Percentiles rank a stretch among this genome's conserved stretches.
Evolutionary conservation across 2,888 invertebrate species (phyloP).

Genomic region (Xestobium rufovillosum): DNA sequence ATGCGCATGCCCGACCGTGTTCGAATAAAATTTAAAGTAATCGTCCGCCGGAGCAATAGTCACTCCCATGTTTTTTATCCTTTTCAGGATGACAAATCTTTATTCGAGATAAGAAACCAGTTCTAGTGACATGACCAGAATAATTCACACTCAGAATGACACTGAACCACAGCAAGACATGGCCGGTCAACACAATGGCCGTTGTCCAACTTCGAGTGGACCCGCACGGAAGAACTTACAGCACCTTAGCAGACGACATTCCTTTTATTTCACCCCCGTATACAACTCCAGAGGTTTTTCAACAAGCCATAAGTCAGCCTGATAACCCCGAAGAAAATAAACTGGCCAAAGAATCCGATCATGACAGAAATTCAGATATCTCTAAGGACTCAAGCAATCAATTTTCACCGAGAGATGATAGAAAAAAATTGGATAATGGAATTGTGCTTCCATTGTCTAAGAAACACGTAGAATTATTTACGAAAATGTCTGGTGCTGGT

Average conservation of each 20-base stretch:
- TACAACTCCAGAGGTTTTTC: too few species aligned
- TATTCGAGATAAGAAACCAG: too few species aligned
- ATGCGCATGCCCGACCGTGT: too few species aligned
- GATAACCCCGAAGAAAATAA: background rate
- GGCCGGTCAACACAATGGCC: constrained; percentile 42
- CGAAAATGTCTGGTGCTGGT: constrained; percentile 29
- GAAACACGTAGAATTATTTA: constrained; percentile 34
- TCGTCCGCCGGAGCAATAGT: too few species aligned
- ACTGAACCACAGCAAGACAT: constrained; percentile 44
- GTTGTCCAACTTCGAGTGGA: constrained; percentile 42
- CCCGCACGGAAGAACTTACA: constrained; percentile 39
- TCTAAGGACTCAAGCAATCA: constrained; percentile 14
- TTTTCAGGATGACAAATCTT: too few species aligned
- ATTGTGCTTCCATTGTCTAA: constrained; percentile 31
- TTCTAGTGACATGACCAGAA: too few species aligned
- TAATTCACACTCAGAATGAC: too few species aligned
- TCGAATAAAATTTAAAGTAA: too few species aligned
- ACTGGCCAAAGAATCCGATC: constrained; percentile 2
- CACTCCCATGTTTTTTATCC: too few species aligned
- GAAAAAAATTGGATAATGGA: constrained; percentile 21
- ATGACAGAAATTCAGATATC: constrained; percentile 12
- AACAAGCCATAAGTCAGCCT: background rate
- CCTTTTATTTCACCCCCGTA: background rate
- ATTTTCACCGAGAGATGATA: constrained; percentile 11
- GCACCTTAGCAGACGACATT: constrained; percentile 31